These are phyloP conservation scores for Carettochelys insculpta DNA, from an alignment of 2,113 vertebrate genomes.

Conservation along the genomic window DNA sequence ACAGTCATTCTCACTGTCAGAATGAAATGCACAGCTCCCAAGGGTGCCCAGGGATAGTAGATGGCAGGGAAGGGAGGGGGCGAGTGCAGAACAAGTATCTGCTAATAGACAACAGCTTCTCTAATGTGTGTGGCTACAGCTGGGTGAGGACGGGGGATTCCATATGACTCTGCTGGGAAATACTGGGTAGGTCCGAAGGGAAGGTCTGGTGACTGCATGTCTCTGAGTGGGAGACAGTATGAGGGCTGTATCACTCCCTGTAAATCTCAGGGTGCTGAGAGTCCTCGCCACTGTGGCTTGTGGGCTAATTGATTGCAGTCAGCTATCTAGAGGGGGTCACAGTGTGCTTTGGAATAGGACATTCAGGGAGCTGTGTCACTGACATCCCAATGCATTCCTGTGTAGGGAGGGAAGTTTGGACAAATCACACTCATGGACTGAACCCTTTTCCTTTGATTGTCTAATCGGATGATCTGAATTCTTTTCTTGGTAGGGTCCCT, in stretches of 20 bases:
- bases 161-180: not conserved
- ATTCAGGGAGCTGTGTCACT: not conserved
- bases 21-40: not conserved
- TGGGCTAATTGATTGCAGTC: not conserved
- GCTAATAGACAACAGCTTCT: not conserved
- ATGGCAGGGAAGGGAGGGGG: not conserved
- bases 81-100: not conserved
- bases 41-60: not conserved
- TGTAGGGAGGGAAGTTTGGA: not conserved
- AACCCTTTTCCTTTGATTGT: not conserved
- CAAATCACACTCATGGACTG: not conserved
- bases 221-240: not conserved
- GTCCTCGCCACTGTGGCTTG: not conserved
- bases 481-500: constrained; percentile 87
- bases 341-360: not conserved
- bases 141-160: not conserved
- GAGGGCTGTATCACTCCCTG: not conserved
- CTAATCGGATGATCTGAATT: constrained; percentile 15
- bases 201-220: not conserved
- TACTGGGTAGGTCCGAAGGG: not conserved
- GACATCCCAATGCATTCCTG: not conserved
- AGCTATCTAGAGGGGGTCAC: not conserved
- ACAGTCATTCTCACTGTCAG: not conserved
- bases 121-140: not conserved
- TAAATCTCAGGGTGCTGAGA: not conserved